Evolutionary conservation across 2,113 vertebrate species (phyloP).

Genomic region (Sinocyclocheilus anshuiensis): DNA sequence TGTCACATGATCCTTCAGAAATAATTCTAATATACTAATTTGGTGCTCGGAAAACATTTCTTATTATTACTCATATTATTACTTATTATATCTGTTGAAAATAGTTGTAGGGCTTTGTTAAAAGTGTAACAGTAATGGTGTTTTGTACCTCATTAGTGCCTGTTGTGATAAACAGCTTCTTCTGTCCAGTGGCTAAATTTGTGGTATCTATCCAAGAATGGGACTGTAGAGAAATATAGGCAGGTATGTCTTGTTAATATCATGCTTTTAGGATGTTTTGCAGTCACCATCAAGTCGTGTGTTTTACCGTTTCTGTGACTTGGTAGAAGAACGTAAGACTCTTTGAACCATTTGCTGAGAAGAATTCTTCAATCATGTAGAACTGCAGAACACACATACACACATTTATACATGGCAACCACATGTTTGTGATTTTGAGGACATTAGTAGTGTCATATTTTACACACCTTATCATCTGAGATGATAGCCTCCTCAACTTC

Average conservation of each 20-base stretch:
- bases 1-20: background rate
- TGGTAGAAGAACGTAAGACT: constrained; percentile 83
- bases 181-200: constrained; percentile 62
- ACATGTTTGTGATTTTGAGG: background rate
- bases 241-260: background rate
- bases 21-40: background rate
- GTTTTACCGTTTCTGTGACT: constrained; percentile 70
- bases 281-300: constrained; percentile 41
- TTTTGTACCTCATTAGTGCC: constrained; percentile 76
- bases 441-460: background rate
- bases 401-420: constrained; percentile 1
- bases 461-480: constrained; percentile 78
- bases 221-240: constrained; percentile 28
- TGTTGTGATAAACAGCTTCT: constrained; percentile 79
- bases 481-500: constrained; percentile 78
- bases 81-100: background rate
- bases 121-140: background rate
- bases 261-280: background rate
- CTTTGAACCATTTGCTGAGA: constrained; percentile 75
- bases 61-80: background rate
- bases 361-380: constrained; percentile 77
- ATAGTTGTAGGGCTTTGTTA: background rate
- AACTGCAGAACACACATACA: constrained; percentile 68
- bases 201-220: constrained; percentile 62
- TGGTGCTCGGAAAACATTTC: background rate